Evolutionary conservation across 2,888 invertebrate species (phyloP).

Genomic region (Linyphia triangularis): DNA sequence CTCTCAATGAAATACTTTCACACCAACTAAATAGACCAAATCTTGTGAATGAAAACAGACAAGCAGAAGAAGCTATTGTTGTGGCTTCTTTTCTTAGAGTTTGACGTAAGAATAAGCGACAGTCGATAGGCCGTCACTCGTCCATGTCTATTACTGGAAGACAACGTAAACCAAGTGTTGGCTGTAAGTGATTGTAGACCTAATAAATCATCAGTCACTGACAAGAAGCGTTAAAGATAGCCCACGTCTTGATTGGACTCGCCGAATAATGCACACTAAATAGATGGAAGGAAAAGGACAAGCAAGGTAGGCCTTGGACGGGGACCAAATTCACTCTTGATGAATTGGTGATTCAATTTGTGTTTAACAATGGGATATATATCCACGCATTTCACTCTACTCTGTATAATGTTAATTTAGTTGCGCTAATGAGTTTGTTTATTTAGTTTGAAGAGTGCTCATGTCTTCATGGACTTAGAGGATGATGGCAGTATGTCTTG

Average conservation of each 20-base stretch:
- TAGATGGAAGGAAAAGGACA: not conserved
- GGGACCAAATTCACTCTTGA: not conserved
- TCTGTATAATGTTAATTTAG: not conserved
- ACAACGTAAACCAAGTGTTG: slow-evolving; percentile 29
- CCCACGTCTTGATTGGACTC: slow-evolving; percentile 35
- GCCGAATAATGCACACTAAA: not conserved
- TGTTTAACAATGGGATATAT: not conserved
- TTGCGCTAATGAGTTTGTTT: not conserved
- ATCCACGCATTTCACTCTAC: not conserved
- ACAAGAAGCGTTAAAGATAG: slow-evolving; percentile 51
- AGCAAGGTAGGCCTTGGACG: not conserved
- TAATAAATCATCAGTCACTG: slow-evolving; percentile 54
- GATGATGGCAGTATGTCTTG: no score
- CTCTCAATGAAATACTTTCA: not conserved
- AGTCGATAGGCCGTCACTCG: slow-evolving; percentile 45
- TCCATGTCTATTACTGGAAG: slow-evolving; percentile 65
- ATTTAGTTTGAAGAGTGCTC: not conserved
- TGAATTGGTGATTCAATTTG: not conserved
- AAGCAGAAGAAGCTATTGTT: not conserved
- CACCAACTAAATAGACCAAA: not conserved
- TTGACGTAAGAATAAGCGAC: slow-evolving; percentile 55
- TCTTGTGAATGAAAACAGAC: not conserved
- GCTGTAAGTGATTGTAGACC: slow-evolving; percentile 19
- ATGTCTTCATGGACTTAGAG: not conserved
- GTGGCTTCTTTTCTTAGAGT: slow-evolving; percentile 10